Conservation (phyloP, 1,140 invertebrate genomes). For the Zaprionus kolodkinae region DNA sequence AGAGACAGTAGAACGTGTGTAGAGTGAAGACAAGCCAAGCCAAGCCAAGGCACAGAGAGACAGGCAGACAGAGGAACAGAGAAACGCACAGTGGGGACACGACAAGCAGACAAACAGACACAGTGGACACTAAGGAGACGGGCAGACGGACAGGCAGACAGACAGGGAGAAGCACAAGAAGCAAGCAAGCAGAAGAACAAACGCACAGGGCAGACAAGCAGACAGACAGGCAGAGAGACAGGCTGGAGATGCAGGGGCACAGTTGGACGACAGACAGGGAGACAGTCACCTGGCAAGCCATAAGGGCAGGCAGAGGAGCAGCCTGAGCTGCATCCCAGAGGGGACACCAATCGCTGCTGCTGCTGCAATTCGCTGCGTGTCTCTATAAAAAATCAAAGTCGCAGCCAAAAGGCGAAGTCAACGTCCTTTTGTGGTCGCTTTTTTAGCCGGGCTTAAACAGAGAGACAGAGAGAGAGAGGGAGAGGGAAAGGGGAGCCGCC, state of each 20-base stretch:
- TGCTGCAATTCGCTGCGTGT: background rate
- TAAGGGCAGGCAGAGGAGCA: background rate
- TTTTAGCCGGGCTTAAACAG: background rate
- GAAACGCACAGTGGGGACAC: too few relatives aligned
- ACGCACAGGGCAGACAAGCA: background rate
- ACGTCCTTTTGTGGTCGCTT: slow-evolving; percentile 61
- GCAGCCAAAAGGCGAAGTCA: slow-evolving; percentile 57
- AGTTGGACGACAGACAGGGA: too few relatives aligned
- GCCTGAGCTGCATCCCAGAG: too few relatives aligned
- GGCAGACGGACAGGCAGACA: background rate
- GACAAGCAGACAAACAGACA: background rate
- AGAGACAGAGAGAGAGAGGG: background rate
- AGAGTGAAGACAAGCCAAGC: too few relatives aligned
- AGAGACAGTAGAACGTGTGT: too few relatives aligned
- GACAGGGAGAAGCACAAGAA: too few relatives aligned
- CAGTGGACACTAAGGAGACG: background rate
- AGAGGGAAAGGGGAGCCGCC: background rate
- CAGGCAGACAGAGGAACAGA: background rate
- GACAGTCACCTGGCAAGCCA: background rate
- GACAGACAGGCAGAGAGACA: background rate
- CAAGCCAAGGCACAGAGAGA: too few relatives aligned
- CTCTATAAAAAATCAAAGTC: slow-evolving; percentile 36
- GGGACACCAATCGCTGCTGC: background rate
- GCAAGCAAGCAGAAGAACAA: background rate
- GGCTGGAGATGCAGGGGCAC: background rate